Conservation (phyloP, 2,888 invertebrate genomes). For the Sussaba pulchella region DNA sequence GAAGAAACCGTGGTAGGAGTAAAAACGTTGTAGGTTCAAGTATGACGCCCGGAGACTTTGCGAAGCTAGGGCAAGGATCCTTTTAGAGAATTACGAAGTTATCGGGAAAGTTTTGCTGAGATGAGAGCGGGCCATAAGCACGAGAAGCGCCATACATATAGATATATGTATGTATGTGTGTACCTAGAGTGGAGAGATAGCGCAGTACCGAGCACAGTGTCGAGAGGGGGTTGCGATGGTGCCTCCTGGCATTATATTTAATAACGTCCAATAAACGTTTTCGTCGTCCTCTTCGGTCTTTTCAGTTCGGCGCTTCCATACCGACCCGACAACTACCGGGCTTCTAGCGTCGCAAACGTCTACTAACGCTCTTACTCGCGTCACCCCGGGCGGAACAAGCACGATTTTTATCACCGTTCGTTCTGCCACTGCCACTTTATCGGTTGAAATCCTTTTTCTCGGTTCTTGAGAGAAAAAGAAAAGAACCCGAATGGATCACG, state of each 20-base stretch:
- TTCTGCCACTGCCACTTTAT: slow-evolving; percentile 33
- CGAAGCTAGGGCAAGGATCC: slow-evolving; percentile 57
- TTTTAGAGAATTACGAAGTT: slow-evolving; percentile 80
- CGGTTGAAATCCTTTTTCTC: slow-evolving; percentile 42
- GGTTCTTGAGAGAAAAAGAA: background rate
- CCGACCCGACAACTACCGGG: slow-evolving; percentile 43
- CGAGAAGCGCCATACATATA: slow-evolving; percentile 18
- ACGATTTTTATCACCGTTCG: slow-evolving; percentile 49
- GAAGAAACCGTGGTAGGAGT: slow-evolving; percentile 15
- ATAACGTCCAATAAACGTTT: slow-evolving; percentile 79
- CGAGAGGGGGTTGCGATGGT: slow-evolving; percentile 64
- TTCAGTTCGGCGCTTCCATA: slow-evolving; percentile 44
- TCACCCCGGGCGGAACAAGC: slow-evolving; percentile 54
- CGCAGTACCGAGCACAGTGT: background rate
- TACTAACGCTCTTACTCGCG: slow-evolving; percentile 56
- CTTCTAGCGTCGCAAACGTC: slow-evolving; percentile 26
- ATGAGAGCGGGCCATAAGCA: slow-evolving; percentile 38
- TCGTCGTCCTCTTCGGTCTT: slow-evolving; percentile 56
- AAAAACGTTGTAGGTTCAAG: slow-evolving; percentile 47
- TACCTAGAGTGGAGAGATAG: slow-evolving; percentile 12
- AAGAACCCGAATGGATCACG: no score
- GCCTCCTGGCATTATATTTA: slow-evolving; percentile 79
- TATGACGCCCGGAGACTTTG: slow-evolving; percentile 47
- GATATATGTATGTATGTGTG: background rate
- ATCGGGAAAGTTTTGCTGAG: slow-evolving; percentile 74